phyloP scores from a whole-genome alignment of 2,888 invertebrate genomes.

The Congeria kusceri region DNA sequence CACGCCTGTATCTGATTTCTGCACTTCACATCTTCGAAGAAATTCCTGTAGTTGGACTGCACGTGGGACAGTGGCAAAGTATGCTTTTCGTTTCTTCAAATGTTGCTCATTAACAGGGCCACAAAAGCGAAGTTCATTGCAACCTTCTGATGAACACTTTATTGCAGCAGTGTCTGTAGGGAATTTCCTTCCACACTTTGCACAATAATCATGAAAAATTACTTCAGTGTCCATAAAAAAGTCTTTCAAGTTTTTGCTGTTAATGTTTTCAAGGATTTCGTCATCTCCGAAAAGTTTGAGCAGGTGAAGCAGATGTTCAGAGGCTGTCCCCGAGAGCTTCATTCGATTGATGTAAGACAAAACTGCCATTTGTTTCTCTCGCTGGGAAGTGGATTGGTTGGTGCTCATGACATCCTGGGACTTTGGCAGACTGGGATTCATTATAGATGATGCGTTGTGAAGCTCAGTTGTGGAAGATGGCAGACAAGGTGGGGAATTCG shows the following conservation, averaged over 20 bases:
- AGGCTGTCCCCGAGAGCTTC: not conserved
- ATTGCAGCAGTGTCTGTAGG: not conserved
- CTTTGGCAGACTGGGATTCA: too few relatives aligned
- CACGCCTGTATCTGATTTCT: not conserved
- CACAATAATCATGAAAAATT: conserved; percentile 3
- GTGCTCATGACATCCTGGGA: too few relatives aligned
- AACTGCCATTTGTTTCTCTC: conserved; percentile 1
- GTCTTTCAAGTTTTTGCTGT: not conserved
- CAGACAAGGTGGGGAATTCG: not conserved
- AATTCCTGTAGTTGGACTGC: not conserved
- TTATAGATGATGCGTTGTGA: not conserved
- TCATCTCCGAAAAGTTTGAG: not conserved
- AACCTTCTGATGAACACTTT: not conserved
- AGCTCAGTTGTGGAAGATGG: not conserved
- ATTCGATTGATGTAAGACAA: not conserved
- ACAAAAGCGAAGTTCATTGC: not conserved
- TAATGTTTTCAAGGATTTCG: not conserved
- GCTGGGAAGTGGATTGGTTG: too few relatives aligned
- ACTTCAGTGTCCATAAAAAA: not conserved
- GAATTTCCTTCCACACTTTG: not conserved
- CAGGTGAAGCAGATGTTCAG: not conserved
- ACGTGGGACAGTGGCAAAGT: not conserved
- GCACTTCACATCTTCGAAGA: too few relatives aligned
- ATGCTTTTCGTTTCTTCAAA: not conserved
- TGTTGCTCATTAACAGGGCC: conserved; percentile 2